Base-by-base conservation (phyloP, 2,888 invertebrate genomes). In the Acholoe squamosa region DNA sequence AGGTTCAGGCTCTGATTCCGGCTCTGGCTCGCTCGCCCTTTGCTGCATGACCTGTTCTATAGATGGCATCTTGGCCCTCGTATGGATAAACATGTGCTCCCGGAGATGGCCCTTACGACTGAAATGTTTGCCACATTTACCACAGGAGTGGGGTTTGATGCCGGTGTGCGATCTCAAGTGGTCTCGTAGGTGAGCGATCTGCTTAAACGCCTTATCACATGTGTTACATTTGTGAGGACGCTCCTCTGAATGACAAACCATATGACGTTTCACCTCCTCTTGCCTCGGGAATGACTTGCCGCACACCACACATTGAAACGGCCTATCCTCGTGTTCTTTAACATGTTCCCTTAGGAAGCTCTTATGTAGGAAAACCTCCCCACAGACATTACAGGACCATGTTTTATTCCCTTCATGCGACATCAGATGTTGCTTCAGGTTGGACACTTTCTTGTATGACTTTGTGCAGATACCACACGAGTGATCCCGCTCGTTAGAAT, bases 401-500 rank as follows among this genome's bases (percentile, higher is more conserved):
- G 80, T 80, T 22, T 80, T 80, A n/a, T 80, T 43, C 0, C 54
- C 86, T 5, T 52, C 56, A 25, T 86, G 86, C 0, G 56, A 52
- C 56, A 56, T 86, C 86, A 86, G 19, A 19, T 86, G 86, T 22
- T 86, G 54, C 86, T 54, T 51, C 52, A 86, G 90, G 33, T 90
- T 56, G 25, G 88, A 71, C 33, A 52, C 76, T 51, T 71, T 34
- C 51, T 71, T 52, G 89, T 88, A 91, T 19, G 76, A 56, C 91
- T 88, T 84, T 25, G 43, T 80, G 56, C 91, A 91, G 19, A 56
- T 71, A 22, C 33, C 28, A 34, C 91, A 91, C n/a, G 51, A 34
- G 84, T 91, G 77, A 12, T 33, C 51, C 76, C 84, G 76, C 19
- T 86, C 80, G 19, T 89, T 80, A 22, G 52, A 54, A 51, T 91